Percentiles rank a stretch among this genome's conserved stretches.
These are phyloP conservation scores for Rhombomys opimus DNA, from an alignment of 2,113 vertebrate genomes.

Conservation along the genomic window DNA sequence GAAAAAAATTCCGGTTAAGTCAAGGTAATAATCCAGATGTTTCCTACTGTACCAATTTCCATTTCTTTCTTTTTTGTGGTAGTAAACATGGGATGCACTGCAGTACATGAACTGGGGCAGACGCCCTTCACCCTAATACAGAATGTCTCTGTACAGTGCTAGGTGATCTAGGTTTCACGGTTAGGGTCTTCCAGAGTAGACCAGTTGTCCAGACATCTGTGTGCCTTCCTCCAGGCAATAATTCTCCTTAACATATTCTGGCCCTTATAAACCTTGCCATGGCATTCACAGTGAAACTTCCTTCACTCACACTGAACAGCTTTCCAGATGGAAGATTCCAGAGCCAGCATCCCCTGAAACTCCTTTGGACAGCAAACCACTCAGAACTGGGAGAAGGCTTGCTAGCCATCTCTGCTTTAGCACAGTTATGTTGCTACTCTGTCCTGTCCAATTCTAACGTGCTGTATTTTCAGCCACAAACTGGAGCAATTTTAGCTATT, in stretches of 20 bases:
- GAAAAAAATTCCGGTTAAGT: background rate
- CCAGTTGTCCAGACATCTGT: background rate
- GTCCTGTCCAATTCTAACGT: background rate
- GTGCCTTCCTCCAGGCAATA: background rate
- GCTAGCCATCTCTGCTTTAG: background rate
- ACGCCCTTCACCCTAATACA: background rate
- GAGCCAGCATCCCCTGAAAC: background rate
- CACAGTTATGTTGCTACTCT: background rate
- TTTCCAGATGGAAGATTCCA: background rate
- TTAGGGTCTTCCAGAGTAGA: background rate
- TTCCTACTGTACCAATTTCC: background rate
- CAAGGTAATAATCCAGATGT: background rate
- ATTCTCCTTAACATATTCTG: background rate
- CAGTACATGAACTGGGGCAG: accelerated
- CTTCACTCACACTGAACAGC: background rate
- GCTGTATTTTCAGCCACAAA: background rate
- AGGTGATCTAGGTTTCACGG: background rate
- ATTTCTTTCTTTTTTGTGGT: background rate
- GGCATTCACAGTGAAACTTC: background rate
- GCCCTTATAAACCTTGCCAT: background rate
- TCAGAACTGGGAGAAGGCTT: background rate
- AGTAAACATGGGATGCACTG: background rate
- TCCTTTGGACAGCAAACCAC: background rate
- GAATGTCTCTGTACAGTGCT: background rate
- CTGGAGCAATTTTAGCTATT: constrained; percentile 44